phyloP scores from a whole-genome alignment of 2,888 invertebrate species.

The Blera fallax region DNA sequence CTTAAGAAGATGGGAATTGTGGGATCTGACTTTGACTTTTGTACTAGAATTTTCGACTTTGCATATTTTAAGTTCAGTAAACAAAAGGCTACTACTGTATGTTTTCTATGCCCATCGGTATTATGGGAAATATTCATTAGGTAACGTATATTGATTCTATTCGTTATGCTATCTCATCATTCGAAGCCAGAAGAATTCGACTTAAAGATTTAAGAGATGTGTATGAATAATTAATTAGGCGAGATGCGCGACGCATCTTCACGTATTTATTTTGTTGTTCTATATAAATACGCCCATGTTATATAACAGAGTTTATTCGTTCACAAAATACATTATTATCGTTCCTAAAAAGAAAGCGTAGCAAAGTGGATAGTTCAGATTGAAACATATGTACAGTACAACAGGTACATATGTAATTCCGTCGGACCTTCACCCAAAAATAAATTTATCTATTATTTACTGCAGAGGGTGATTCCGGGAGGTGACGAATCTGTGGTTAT shows the following conservation, averaged over 20 bases:
- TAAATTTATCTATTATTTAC: too few relatives aligned
- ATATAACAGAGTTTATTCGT: too few relatives aligned
- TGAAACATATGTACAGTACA: too few relatives aligned
- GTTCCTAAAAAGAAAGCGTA: too few relatives aligned
- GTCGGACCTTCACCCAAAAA: too few relatives aligned
- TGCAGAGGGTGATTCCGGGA: too few relatives aligned
- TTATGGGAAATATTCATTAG: neutral
- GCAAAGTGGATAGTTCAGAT: too few relatives aligned
- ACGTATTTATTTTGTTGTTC: too few relatives aligned
- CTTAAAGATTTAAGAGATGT: neutral
- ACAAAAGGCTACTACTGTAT: neutral
- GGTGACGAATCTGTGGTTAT: too few relatives aligned
- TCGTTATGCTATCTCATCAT: neutral
- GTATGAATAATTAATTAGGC: conserved; percentile 5
- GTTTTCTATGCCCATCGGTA: neutral
- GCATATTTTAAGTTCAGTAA: neutral
- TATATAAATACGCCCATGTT: too few relatives aligned
- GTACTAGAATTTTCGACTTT: neutral
- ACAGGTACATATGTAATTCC: too few relatives aligned
- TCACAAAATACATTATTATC: too few relatives aligned
- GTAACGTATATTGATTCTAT: neutral
- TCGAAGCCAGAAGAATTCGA: neutral
- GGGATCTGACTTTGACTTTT: neutral
- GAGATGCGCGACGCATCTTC: neutral
- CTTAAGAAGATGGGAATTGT: neutral